phyloP scores from a whole-genome alignment of 2,888 invertebrate genomes.

The Drepanosiphum platanoidis region DNA sequence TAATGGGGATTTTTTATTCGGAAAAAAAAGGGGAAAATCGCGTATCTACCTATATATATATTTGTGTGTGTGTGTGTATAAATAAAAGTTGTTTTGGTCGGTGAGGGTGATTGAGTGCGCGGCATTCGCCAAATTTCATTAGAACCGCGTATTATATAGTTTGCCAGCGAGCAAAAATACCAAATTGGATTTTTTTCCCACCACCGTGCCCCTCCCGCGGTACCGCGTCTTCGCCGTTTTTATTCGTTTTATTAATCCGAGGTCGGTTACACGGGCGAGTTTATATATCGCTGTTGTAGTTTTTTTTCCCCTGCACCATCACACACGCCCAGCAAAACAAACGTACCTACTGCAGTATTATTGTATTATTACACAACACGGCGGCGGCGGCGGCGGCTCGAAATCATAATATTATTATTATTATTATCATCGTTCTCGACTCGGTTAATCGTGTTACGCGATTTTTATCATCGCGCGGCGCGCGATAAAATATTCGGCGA shows the following conservation, averaged over 20 bases:
- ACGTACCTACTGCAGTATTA: neutral
- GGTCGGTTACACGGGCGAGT: constrained; percentile 52
- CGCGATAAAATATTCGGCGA: neutral
- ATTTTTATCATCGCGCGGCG: neutral
- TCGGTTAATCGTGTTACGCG: constrained; percentile 28
- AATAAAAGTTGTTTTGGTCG: constrained; percentile 54
- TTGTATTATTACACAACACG: constrained; percentile 4
- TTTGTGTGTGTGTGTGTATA: constrained; percentile 9
- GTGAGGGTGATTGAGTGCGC: constrained; percentile 58
- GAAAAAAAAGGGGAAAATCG: constrained; percentile 17
- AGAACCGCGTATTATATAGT: constrained; percentile 64
- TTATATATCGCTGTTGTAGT: constrained; percentile 46
- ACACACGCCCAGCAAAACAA: constrained; percentile 50
- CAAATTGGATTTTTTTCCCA: constrained; percentile 64
- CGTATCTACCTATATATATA: neutral
- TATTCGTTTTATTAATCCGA: constrained; percentile 62
- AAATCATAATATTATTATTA: too few relatives aligned
- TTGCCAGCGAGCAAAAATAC: constrained; percentile 63
- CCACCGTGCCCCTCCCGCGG: neutral
- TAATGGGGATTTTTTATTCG: constrained; percentile 33
- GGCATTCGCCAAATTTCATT: constrained; percentile 64
- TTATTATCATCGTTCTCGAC: constrained; percentile 36
- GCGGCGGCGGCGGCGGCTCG: constrained; percentile 19
- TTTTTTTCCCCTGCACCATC: constrained; percentile 23
- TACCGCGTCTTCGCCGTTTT: constrained; percentile 34